Evolutionary conservation across 2,888 invertebrate genomes (phyloP).

Genomic region (Latrodectus elegans): DNA sequence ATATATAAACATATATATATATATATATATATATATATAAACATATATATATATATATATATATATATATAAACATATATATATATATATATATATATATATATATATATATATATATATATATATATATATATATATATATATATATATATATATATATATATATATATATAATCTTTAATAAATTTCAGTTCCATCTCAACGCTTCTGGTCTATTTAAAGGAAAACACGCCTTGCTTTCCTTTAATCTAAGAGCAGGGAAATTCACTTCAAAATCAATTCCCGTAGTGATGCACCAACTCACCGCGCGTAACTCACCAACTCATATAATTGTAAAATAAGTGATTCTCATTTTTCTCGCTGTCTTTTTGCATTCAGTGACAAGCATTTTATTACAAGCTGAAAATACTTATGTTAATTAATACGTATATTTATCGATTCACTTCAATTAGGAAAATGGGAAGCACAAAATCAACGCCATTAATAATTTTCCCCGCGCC

Average conservation of each 20-base stretch:
- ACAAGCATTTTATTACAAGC: constrained; percentile 67
- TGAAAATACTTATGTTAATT: constrained; percentile 68
- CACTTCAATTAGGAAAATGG: constrained; percentile 68
- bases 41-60: no score
- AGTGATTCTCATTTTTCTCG: constrained; percentile 29
- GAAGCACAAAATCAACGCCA: constrained; percentile 64
- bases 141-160: no score
- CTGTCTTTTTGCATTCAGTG: constrained; percentile 47
- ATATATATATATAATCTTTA: no score
- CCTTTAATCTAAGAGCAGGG: not conserved
- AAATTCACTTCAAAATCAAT: constrained; percentile 32
- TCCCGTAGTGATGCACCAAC: constrained; percentile 25
- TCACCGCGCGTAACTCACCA: constrained; percentile 28
- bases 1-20: no score
- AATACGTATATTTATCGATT: constrained; percentile 67
- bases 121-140: no score
- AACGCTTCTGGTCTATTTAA: no score
- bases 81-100: no score
- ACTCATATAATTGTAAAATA: constrained; percentile 48
- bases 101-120: no score
- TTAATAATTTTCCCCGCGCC: constrained; percentile 56
- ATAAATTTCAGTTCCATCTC: no score
- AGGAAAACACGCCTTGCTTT: no score
- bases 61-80: no score
- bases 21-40: no score